Base-by-base conservation (phyloP, 2,888 invertebrate genomes). In the Andricus quercusramuli region DNA sequence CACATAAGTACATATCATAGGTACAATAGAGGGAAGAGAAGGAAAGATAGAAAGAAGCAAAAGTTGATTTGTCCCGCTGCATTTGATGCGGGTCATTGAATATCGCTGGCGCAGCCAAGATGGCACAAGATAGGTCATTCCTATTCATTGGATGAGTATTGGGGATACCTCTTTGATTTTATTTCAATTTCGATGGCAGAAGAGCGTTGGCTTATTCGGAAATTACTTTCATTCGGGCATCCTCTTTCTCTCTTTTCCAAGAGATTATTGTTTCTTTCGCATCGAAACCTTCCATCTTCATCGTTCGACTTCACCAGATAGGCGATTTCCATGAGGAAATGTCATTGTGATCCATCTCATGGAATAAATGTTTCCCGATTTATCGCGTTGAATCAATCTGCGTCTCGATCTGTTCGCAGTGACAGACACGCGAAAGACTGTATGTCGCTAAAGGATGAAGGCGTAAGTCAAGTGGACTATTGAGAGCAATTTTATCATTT, bases 121-220 rank as follows among this genome's bases (percentile, higher is more conserved):
- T 83, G 80, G 77, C 79, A 81, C 56, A 67, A 79, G 78, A 82
- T 78, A 79, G 80, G 85, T 86, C 86, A 88, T 89, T 88, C 82
- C 86, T 87, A 86, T 88, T 88, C 86, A 88, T 88, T 85, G 86
- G 85, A 88, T 89, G 85, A 86, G 86, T 89, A 89, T 89, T 86
- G 86, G 81, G 86, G 85, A 86, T 84, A 86, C 84, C 86, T 83
- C 84, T 86, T 88, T 88, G 85, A 87, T 89, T 89, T 89, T 88
- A 88, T 88, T 89, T 88, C 87, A 87, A 88, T 88, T 85, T 87
- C 84, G 64, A 78, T 79, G 79, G 79, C 77, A 82, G 80, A 85
- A 79, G 78, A 82, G 83, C 83, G 74, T 77, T 80, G 82, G 83
- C 84, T 88, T 85, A 84, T 86, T 87, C 85, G 84, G 83, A 85